Base-by-base conservation (phyloP, 2,113 vertebrate genomes). In the Carassius carassius region DNA sequence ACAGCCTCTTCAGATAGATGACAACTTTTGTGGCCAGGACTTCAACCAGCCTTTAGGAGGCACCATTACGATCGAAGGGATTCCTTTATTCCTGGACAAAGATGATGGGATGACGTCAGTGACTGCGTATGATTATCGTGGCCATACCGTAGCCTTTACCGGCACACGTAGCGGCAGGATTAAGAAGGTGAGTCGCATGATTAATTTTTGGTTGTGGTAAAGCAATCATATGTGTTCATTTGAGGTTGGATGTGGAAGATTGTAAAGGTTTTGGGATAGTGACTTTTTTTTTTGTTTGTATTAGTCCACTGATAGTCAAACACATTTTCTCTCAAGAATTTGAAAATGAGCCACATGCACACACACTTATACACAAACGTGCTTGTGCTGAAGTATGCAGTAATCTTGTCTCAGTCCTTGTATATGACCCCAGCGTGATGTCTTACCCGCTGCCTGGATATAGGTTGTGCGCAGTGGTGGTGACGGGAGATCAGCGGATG, bases 11-110 rank as follows among this genome's bases (percentile, higher is more conserved):
- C 97, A 99, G 94, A 99, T 99, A 0, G 97, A 99, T 0, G 98
- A 99, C 70, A 95, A 99, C 93, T 99, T 99, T 94, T 99, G 98
- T 0, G 98, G 98, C 19, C 98, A 99, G 92, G 98, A 99, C 94
- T 99, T 99, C 94, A 99, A 99, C 94, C 97, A 99, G 93, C 98
- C 98, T 0, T 94, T 99, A 86, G 98, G 97, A 0, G 98, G 98
- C 67, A 99, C 97, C 0, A 96, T 95, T 92, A 97, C 97, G 82
- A 99, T 99, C 0, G 97, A 99, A 91, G 98, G 98, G 44, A 96
- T 88, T 0, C 97, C 98, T 0, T 96, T 99, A 14, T 98, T 98
- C 29, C 93, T 98, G 85, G 98, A 99, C 90, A 98, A 97, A 87
- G 97, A 99, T 0, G 98, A 99, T 0, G 98, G 98, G 37, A 97